Conservation (phyloP, 2,888 invertebrate species). For the Chaitophorus viminalis region DNA sequence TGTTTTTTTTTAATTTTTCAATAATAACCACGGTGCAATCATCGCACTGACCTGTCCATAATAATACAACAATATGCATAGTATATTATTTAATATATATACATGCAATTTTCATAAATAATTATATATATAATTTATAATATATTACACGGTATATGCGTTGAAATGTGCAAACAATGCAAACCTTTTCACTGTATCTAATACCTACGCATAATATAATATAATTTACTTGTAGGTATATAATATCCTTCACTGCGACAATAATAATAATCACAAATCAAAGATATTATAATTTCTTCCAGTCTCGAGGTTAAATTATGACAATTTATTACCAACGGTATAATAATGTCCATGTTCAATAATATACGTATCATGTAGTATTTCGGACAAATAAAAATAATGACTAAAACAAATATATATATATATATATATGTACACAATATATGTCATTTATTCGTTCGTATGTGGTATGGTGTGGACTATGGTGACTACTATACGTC, state of each 20-base stretch:
- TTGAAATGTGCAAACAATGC: too few relatives aligned
- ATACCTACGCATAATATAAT: not conserved
- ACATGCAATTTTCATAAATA: too few relatives aligned
- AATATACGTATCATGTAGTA: not conserved
- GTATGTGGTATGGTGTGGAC: too few relatives aligned
- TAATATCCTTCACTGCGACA: not conserved
- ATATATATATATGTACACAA: too few relatives aligned
- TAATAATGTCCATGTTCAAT: not conserved
- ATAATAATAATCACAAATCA: not conserved
- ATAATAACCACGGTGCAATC: not conserved
- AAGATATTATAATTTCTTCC: not conserved
- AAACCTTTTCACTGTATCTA: not conserved
- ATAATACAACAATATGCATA: not conserved
- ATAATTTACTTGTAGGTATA: not conserved
- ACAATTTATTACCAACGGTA: not conserved
- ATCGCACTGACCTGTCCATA: not conserved
- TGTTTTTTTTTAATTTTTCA: conserved; percentile 2
- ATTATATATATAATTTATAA: not conserved
- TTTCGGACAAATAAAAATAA: not conserved
- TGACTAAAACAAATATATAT: not conserved
- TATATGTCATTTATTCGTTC: not conserved
- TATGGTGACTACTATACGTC: not conserved
- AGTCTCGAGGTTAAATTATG: not conserved
- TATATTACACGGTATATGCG: not conserved
- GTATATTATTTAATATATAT: too few relatives aligned